These are phyloP conservation scores for Calyptomena viridis DNA, from an alignment of 2,113 vertebrate genomes.

Conservation along the genomic window DNA sequence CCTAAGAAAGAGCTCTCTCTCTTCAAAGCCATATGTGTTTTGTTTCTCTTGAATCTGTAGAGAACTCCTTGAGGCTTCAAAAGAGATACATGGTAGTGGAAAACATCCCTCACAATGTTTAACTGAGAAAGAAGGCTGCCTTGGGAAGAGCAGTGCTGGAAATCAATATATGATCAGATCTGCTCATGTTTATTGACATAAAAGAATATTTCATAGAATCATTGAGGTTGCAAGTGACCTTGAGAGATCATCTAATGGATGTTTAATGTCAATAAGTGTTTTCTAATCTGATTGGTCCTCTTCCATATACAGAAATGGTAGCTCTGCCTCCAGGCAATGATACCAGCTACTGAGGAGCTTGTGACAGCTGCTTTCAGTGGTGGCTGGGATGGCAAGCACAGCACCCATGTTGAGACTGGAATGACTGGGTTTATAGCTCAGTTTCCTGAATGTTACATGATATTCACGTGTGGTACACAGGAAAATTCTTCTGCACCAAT, in stretches of 20 bases:
- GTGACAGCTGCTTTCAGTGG: background rate
- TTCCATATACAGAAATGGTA: background rate
- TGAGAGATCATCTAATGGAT: constrained; percentile 32
- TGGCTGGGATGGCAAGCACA: background rate
- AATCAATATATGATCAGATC: constrained; percentile 64
- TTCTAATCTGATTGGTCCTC: constrained; percentile 17
- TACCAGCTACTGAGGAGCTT: background rate
- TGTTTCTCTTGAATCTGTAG: background rate
- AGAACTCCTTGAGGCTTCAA: background rate
- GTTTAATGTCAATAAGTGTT: constrained; percentile 30
- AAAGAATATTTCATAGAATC: constrained; percentile 49
- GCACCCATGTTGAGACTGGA: background rate
- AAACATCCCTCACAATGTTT: background rate
- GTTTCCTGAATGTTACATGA: background rate
- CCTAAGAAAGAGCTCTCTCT: background rate
- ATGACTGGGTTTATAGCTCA: background rate
- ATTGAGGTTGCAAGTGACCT: background rate
- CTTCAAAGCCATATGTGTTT: background rate
- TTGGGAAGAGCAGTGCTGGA: background rate
- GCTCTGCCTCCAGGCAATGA: background rate
- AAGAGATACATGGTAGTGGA: background rate
- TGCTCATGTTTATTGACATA: constrained; percentile 44
- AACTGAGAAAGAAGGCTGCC: background rate
- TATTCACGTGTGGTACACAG: rapidly evolving
- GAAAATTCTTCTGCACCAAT: background rate